Conservation (phyloP, 2,888 invertebrate genomes). For the Melieria crassipennis region DNA sequence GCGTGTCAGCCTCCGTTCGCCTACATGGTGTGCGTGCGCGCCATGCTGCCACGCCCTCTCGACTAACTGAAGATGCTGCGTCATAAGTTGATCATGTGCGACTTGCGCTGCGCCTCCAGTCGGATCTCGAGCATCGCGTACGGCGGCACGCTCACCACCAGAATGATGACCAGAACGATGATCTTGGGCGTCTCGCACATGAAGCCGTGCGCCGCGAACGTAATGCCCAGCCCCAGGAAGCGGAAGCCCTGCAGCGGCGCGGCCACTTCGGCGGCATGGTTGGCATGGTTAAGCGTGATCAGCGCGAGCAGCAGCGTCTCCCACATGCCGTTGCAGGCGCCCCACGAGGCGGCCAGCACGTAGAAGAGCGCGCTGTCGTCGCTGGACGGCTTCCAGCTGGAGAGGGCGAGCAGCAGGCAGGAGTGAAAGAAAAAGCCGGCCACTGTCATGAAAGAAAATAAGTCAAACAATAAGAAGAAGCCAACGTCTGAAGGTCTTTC, state of each 20-base stretch:
- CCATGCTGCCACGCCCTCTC: slow-evolving; percentile 52
- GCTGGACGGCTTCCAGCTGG: slow-evolving; percentile 82
- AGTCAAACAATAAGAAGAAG: slow-evolving; percentile 2
- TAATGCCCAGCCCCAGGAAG: slow-evolving; percentile 71
- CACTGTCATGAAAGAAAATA: slow-evolving; percentile 65
- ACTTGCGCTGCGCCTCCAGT: slow-evolving; percentile 64
- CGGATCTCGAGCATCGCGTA: slow-evolving; percentile 65
- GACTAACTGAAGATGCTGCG: slow-evolving; percentile 65
- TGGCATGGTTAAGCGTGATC: slow-evolving; percentile 63
- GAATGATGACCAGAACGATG: slow-evolving; percentile 60
- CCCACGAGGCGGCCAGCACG: slow-evolving; percentile 87
- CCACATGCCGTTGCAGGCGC: slow-evolving; percentile 87
- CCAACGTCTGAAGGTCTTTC: background rate
- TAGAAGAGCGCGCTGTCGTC: slow-evolving; percentile 85
- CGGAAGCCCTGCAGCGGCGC: slow-evolving; percentile 71
- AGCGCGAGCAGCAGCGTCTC: slow-evolving; percentile 72
- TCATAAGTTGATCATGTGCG: slow-evolving; percentile 62
- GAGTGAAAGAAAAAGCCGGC: slow-evolving; percentile 85
- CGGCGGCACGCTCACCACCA: slow-evolving; percentile 63
- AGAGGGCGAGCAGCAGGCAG: slow-evolving; percentile 78
- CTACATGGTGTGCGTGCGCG: slow-evolving; percentile 62
- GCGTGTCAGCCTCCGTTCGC: background rate
- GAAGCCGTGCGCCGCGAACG: slow-evolving; percentile 72
- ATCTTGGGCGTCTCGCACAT: slow-evolving; percentile 69
- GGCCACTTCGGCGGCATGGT: slow-evolving; percentile 63